Conservation (phyloP, 2,888 invertebrate genomes). For the Odontothrips loti region DNA sequence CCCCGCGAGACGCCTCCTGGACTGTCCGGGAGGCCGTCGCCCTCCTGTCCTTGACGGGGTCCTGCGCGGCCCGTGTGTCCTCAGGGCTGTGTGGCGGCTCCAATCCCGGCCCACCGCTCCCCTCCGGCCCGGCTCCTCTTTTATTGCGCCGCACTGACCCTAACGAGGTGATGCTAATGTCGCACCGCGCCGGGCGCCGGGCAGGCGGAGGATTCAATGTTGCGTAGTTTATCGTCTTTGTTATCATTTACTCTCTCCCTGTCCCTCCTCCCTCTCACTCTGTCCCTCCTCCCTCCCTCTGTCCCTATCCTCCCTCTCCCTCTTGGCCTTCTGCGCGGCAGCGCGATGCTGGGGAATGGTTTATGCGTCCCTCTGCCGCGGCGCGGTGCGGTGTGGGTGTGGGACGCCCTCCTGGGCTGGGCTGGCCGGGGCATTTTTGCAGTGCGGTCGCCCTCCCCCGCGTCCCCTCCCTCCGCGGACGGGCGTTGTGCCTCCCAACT, state of each 20-base stretch:
- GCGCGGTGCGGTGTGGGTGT: background rate
- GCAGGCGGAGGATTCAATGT: background rate
- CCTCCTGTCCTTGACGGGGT: too few species aligned
- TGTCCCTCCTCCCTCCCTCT: too few species aligned
- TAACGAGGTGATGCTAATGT: slow-evolving; percentile 6
- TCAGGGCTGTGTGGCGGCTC: background rate
- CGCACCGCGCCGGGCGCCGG: background rate
- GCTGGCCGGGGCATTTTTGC: background rate
- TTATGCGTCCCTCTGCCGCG: background rate
- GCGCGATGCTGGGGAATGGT: background rate
- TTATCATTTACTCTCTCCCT: background rate
- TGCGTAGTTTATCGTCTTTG: background rate
- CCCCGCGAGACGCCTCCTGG: background rate
- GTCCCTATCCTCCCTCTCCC: too few species aligned
- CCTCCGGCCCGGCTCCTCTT: background rate
- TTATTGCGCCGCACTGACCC: background rate
- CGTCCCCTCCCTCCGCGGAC: background rate
- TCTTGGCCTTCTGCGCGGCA: too few species aligned
- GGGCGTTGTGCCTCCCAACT: background rate
- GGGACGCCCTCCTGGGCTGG: background rate
- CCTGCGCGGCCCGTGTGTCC: too few species aligned
- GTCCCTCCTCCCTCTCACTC: too few species aligned
- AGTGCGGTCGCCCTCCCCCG: background rate
- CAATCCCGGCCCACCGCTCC: background rate
- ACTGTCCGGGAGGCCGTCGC: background rate